Conservation (phyloP, 2,113 vertebrate species). For the Eubucco bourcierii region DNA sequence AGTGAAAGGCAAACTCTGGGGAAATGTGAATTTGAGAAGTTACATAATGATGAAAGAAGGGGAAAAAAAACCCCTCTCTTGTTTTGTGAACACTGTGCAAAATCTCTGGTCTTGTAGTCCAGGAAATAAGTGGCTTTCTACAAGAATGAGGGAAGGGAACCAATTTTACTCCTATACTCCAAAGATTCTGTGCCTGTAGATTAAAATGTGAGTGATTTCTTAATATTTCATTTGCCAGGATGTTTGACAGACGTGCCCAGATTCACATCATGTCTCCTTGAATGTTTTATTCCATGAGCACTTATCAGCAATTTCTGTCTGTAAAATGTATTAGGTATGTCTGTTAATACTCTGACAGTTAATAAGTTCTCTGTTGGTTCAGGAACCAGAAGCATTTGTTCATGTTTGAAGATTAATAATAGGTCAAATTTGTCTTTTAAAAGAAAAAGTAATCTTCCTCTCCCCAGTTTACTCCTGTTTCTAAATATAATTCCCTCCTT, state of each 20-base stretch:
- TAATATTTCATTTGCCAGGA: constrained; percentile 38
- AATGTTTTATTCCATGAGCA: constrained; percentile 29
- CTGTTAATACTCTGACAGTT: constrained; percentile 59
- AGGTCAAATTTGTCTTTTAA: constrained; percentile 10
- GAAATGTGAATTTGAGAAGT: neutral
- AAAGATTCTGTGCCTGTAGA: neutral
- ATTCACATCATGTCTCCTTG: constrained; percentile 31
- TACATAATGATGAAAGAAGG: neutral
- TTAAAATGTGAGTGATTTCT: constrained; percentile 47
- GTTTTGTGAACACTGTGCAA: neutral
- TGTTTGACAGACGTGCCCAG: constrained; percentile 37
- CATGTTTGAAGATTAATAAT: constrained; percentile 42
- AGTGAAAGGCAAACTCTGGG: neutral
- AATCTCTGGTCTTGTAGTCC: neutral
- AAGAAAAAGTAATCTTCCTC: neutral
- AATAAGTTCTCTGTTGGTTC: constrained; percentile 49
- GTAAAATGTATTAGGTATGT: constrained; percentile 38
- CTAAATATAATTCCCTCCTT: neutral
- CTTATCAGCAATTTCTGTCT: constrained; percentile 57
- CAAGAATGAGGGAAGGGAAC: neutral
- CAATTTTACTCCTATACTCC: neutral
- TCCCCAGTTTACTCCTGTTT: neutral
- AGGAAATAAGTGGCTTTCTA: constrained; percentile 15
- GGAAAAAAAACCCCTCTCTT: neutral
- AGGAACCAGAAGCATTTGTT: constrained; percentile 30